phyloP scores from a whole-genome alignment of 1,140 invertebrate species.

The Halyomorpha halys region DNA sequence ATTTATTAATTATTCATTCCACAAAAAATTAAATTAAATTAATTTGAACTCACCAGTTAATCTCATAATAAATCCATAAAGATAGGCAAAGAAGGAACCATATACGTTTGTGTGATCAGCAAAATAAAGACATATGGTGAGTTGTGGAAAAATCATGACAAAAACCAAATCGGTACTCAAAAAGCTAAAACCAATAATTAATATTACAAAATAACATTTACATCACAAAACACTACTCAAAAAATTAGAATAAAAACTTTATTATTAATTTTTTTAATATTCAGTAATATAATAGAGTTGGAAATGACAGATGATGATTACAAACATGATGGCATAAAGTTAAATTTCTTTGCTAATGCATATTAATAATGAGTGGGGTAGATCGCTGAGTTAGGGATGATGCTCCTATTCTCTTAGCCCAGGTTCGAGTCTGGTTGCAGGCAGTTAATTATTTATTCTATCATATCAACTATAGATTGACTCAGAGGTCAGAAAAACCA shows the following conservation, averaged over 20 bases:
- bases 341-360: too few species aligned
- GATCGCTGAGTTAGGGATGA: too few species aligned
- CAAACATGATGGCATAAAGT: too few species aligned
- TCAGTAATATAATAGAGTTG: neutral
- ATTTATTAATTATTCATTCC: neutral
- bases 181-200: slow-evolving; percentile 39
- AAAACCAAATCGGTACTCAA: slow-evolving; percentile 69
- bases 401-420: too few species aligned
- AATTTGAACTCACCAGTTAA: slow-evolving; percentile 43
- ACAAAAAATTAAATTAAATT: neutral
- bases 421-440: too few species aligned
- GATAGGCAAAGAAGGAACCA: slow-evolving; percentile 57
- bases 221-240: neutral
- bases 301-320: neutral
- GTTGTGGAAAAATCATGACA: slow-evolving; percentile 71
- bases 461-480: too few species aligned
- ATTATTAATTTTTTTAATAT: neutral
- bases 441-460: too few species aligned
- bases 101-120: slow-evolving; percentile 60
- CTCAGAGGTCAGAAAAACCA: too few species aligned
- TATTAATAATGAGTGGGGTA: too few species aligned
- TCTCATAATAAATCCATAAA: slow-evolving; percentile 53
- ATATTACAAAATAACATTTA: neutral
- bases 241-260: neutral
- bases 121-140: slow-evolving; percentile 67